These are phyloP conservation scores for Pan paniscus DNA, from an alignment of 2,113 vertebrate genomes.

Conservation along the genomic window DNA sequence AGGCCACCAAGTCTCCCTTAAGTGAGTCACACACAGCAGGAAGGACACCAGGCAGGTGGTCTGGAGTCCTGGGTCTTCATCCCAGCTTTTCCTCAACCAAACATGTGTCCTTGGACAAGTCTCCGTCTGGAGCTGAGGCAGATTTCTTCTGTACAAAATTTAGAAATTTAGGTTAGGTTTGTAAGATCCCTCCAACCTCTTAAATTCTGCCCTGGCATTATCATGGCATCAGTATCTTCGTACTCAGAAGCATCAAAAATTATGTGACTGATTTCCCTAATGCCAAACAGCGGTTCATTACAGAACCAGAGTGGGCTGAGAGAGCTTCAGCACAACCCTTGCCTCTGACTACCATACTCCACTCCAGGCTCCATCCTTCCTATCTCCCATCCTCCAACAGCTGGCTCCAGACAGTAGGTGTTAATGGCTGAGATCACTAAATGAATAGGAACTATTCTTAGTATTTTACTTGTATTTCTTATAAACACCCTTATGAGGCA, in stretches of 20 bases:
- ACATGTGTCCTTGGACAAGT: background rate
- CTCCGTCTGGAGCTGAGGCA: background rate
- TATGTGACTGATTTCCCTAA: background rate
- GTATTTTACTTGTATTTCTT: background rate
- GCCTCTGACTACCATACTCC: background rate
- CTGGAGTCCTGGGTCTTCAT: background rate
- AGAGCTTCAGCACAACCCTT: background rate
- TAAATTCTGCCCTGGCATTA: background rate
- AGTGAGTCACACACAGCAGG: background rate
- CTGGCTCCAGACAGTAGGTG: background rate
- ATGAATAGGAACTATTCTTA: background rate
- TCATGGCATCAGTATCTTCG: background rate
- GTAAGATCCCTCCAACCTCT: background rate
- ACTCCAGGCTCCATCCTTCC: background rate
- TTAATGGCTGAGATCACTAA: background rate
- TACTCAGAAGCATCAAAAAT: background rate
- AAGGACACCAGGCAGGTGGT: background rate
- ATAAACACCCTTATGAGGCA: too few species aligned
- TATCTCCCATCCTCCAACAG: rapidly evolving
- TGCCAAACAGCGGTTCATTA: background rate
- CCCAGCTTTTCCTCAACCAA: background rate
- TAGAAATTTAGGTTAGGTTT: background rate
- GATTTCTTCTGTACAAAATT: background rate
- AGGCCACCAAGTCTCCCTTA: background rate
- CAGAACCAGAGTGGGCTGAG: background rate